Conservation (phyloP, 2,888 invertebrate species). For the Caenorhabditis becei region DNA sequence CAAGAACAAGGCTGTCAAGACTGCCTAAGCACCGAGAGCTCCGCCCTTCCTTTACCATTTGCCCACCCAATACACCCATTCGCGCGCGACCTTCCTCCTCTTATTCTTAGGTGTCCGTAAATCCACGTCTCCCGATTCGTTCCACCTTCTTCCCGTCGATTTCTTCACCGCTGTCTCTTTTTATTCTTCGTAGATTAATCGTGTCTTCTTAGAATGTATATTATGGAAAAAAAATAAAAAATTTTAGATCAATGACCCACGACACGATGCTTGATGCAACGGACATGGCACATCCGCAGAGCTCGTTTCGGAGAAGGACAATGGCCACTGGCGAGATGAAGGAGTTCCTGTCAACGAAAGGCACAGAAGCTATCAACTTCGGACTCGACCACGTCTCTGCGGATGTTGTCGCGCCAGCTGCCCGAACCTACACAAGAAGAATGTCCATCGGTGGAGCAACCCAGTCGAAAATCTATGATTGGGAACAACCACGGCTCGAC, state of each 20-base stretch:
- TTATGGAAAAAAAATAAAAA: conserved; percentile 48
- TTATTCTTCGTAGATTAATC: conserved; percentile 42
- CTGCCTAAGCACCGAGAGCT: conserved; percentile 43
- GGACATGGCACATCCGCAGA: conserved; percentile 30
- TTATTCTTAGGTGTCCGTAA: conserved; percentile 41
- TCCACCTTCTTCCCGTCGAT: conserved; percentile 22
- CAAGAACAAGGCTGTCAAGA: conserved; percentile 62
- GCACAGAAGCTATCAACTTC: conserved; percentile 12
- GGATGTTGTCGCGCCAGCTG: conserved; percentile 1
- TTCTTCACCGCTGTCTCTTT: conserved; percentile 28
- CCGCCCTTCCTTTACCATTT: conserved; percentile 27
- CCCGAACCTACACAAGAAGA: conserved; percentile 22
- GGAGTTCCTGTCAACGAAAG: conserved; percentile 39
- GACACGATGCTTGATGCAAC: conserved; percentile 32
- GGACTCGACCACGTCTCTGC: conserved; percentile 8
- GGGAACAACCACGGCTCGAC: conserved; percentile 66
- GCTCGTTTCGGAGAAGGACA: conserved; percentile 34
- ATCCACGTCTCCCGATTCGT: conserved; percentile 14
- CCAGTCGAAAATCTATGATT: conserved; percentile 52
- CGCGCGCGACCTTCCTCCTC: conserved; percentile 30
- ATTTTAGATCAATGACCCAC: conserved; percentile 55
- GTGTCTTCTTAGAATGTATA: conserved; percentile 48
- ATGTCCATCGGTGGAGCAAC: conserved; percentile 47
- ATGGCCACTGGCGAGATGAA: conserved; percentile 46
- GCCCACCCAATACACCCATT: conserved; percentile 14